These are phyloP conservation scores for Chloebia gouldiae DNA, from an alignment of 2,113 vertebrate genomes.

Conservation along the genomic window DNA sequence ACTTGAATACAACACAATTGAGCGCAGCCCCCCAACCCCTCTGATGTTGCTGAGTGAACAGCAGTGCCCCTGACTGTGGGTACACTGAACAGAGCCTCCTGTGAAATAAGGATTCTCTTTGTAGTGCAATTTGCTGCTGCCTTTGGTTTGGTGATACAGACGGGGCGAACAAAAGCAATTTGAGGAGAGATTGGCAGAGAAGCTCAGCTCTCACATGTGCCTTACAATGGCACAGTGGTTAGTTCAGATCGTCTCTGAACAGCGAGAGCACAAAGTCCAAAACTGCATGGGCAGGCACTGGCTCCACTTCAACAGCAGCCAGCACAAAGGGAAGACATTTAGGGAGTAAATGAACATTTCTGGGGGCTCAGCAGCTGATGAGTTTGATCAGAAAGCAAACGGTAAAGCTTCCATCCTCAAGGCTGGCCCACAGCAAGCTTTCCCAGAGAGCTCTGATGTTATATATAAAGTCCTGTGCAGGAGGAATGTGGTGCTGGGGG, in stretches of 20 bases:
- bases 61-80: background rate
- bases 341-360: background rate
- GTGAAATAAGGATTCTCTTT: background rate
- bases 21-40: background rate
- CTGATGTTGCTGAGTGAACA: background rate
- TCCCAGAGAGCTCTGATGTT: background rate
- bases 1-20: background rate
- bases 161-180: background rate
- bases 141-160: background rate
- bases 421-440: background rate
- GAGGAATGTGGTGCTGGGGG: background rate
- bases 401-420: background rate
- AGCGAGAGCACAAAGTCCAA: background rate
- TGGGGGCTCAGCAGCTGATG: background rate
- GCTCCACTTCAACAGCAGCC: background rate
- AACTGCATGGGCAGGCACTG: background rate
- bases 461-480: background rate
- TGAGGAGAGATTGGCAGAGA: background rate
- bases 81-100: slow-evolving; percentile 6
- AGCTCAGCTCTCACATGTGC: background rate
- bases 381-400: background rate
- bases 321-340: background rate
- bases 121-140: background rate
- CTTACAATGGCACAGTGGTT: slow-evolving; percentile 21
- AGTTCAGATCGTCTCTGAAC: slow-evolving; percentile 15